These are phyloP conservation scores for Tupaia tana DNA, from an alignment of 2,113 vertebrate species.

Conservation along the genomic window DNA sequence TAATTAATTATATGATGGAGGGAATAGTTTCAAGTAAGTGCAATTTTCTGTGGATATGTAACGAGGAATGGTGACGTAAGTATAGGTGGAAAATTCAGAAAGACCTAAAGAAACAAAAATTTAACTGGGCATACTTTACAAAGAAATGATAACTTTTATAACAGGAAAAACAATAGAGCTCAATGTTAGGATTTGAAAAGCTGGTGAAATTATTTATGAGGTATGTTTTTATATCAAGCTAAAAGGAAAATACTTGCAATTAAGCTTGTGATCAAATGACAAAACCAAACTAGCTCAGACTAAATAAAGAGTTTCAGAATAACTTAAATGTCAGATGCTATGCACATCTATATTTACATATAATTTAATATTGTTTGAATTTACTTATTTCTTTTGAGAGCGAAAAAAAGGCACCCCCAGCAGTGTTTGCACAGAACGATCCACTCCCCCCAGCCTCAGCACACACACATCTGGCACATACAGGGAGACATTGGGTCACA, in stretches of 20 bases:
- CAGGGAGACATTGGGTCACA: too few relatives aligned
- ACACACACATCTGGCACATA: too few relatives aligned
- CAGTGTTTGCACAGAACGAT: too few relatives aligned
- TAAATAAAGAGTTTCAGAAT: neutral
- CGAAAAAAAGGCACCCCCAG: too few relatives aligned
- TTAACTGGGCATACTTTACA: neutral
- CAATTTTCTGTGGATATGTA: conserved; percentile 30
- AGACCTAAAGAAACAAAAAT: neutral
- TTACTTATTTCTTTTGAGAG: too few relatives aligned
- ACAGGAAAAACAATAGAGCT: neutral
- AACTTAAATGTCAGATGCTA: neutral
- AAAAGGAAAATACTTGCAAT: neutral
- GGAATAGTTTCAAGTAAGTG: conserved; percentile 16
- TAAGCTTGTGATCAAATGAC: neutral
- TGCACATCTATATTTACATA: neutral
- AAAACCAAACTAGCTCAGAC: neutral
- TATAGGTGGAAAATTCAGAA: neutral
- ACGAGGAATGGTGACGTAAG: neutral
- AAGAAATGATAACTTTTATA: neutral
- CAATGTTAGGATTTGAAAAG: neutral
- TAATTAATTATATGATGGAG: conserved; percentile 68
- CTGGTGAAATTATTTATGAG: neutral
- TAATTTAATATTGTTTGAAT: too few relatives aligned
- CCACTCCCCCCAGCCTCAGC: too few relatives aligned
- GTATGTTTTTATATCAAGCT: neutral